Conservation (phyloP, 1,140 invertebrate genomes). For the Harpegnathos saltator region DNA sequence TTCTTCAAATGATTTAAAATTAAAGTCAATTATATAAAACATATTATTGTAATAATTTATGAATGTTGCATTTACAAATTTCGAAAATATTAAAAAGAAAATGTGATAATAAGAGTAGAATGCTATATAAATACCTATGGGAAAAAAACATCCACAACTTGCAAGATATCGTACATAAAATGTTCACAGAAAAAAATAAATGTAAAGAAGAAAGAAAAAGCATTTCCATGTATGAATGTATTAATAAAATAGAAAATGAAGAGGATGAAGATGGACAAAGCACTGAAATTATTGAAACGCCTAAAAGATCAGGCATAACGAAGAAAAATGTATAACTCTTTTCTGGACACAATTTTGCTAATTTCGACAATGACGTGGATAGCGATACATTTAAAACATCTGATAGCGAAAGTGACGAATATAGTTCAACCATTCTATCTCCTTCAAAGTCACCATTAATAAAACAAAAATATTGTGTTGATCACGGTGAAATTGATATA, state of each 20-base stretch:
- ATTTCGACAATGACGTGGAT: conserved; percentile 1
- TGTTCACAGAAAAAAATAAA: not conserved
- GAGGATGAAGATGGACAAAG: too few relatives aligned
- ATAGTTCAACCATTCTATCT: conserved; percentile 3
- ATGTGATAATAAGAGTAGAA: not conserved
- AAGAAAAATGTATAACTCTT: conserved; percentile 9
- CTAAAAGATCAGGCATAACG: conserved; percentile 13
- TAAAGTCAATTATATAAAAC: too few relatives aligned
- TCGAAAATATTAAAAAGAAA: conserved; percentile 6
- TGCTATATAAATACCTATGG: not conserved
- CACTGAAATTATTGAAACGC: too few relatives aligned
- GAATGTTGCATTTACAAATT: not conserved
- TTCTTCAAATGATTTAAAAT: too few relatives aligned
- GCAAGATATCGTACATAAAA: conserved; percentile 7
- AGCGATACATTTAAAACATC: not conserved
- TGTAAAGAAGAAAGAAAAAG: not conserved
- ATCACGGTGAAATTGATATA: not conserved
- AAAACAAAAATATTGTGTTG: too few relatives aligned
- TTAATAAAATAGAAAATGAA: too few relatives aligned
- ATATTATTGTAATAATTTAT: too few relatives aligned
- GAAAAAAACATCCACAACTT: not conserved
- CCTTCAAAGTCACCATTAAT: not conserved
- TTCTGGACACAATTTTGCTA: too few relatives aligned
- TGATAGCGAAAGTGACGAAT: conserved; percentile 13
- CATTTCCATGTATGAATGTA: too few relatives aligned